Conservation (phyloP, 2,888 invertebrate genomes). For the Caenorhabditis japonica region DNA sequence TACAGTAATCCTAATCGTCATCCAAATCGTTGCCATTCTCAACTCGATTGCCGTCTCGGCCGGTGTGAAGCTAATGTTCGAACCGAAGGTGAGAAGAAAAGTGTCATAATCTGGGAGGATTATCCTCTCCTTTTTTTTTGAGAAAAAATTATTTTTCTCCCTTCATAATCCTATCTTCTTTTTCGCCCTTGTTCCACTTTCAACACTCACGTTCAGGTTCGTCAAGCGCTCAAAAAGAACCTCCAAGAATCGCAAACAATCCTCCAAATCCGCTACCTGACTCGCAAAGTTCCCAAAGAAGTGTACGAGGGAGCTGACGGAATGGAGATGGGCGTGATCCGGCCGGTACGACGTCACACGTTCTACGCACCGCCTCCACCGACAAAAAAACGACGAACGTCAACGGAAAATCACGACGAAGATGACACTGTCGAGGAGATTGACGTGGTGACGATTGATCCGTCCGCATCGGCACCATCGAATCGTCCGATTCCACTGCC, state of each 20-base stretch:
- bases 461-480: no score
- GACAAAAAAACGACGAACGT: no score
- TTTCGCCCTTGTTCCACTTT: background rate
- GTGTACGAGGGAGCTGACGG: background rate
- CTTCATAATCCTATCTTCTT: slow-evolving; percentile 26
- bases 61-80: slow-evolving; percentile 22
- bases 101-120: slow-evolving; percentile 34
- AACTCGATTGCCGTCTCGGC: slow-evolving; percentile 13
- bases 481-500: no score
- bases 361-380: background rate
- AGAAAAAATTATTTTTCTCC: background rate
- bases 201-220: slow-evolving; percentile 8
- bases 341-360: background rate
- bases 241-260: background rate
- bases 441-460: no score
- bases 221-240: background rate
- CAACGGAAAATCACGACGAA: background rate
- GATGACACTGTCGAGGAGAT: background rate
- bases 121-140: slow-evolving; percentile 3
- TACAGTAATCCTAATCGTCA: slow-evolving; percentile 20
- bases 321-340: background rate
- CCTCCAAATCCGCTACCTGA: background rate
- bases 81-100: slow-evolving; percentile 18
- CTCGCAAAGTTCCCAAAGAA: background rate
- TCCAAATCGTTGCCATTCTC: slow-evolving; percentile 9